Evolutionary conservation across 2,797 vertebrate genomes (phyloP).

Genomic region (Periparus ater): DNA sequence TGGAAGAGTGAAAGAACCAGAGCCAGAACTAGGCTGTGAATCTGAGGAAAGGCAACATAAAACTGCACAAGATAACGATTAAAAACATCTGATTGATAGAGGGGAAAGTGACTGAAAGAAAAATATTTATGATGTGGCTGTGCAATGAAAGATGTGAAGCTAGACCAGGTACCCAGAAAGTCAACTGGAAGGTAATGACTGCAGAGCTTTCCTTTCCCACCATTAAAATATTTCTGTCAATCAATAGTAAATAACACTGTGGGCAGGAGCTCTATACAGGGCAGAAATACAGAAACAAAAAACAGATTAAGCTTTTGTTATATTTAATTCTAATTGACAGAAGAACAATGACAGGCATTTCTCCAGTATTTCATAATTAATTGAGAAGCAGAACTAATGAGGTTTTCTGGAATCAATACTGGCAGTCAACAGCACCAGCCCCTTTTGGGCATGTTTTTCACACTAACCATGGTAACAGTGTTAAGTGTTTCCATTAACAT

Average conservation of each 20-base stretch:
- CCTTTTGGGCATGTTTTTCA: constrained; percentile 18
- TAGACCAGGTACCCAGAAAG: background rate
- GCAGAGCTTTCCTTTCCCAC: background rate
- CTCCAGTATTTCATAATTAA: constrained; percentile 17
- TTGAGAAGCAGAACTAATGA: constrained; percentile 41
- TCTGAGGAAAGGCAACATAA: background rate
- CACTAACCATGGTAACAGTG: constrained; percentile 13
- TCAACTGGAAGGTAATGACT: background rate
- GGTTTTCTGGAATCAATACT: constrained; percentile 10
- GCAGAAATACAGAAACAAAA: background rate
- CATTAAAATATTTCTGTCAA: background rate
- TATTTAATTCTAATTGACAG: constrained; percentile 9
- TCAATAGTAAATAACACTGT: background rate
- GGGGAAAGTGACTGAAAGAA: background rate
- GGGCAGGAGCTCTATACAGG: background rate
- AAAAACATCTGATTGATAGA: background rate
- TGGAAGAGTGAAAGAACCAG: background rate
- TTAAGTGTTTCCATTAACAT: constrained; percentile 21
- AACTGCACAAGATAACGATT: background rate
- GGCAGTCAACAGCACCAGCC: background rate
- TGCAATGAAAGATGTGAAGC: background rate
- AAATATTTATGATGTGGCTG: background rate
- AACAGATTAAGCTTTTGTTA: background rate
- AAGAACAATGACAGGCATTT: constrained; percentile 20
- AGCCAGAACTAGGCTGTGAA: background rate